These are phyloP conservation scores for Platycheirus rosarum DNA, from an alignment of 2,888 invertebrate genomes.

Conservation along the genomic window DNA sequence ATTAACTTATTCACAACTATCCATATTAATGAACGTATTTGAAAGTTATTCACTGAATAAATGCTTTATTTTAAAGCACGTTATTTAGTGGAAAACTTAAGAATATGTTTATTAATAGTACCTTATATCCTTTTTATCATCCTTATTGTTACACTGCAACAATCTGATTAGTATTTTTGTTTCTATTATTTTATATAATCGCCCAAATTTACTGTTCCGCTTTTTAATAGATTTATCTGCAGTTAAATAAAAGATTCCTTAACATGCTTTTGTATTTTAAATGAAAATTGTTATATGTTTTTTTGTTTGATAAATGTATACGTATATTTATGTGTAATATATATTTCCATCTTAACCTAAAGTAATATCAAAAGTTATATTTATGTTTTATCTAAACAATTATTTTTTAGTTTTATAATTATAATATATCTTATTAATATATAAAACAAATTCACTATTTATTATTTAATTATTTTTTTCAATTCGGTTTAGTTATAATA, in stretches of 20 bases:
- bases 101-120: conserved; percentile 17
- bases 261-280: not conserved
- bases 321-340: conserved; percentile 41
- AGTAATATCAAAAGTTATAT: conserved; percentile 74
- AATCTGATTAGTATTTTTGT: no score
- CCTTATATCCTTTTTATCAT: not conserved
- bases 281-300: no score
- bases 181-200: conserved; percentile 7
- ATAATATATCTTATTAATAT: conserved; percentile 41
- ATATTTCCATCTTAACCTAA: conserved; percentile 60
- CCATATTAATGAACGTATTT: no score
- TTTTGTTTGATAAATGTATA: no score
- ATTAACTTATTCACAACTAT: no score
- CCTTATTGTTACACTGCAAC: conserved; percentile 40
- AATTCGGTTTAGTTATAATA: conserved; percentile 39
- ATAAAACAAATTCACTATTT: conserved; percentile 66
- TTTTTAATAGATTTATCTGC: conserved; percentile 14
- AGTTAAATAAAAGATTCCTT: conserved; percentile 16
- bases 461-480: conserved; percentile 28
- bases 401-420: conserved; percentile 40
- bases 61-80: no score
- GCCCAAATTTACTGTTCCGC: conserved; percentile 16
- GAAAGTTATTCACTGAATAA: no score
- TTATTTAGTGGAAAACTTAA: conserved; percentile 16
- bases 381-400: conserved; percentile 63